Percentiles rank a stretch among this genome's conserved stretches.
Evolutionary conservation across 2,113 vertebrate genomes (phyloP).

Genomic region (Eira barbara): DNA sequence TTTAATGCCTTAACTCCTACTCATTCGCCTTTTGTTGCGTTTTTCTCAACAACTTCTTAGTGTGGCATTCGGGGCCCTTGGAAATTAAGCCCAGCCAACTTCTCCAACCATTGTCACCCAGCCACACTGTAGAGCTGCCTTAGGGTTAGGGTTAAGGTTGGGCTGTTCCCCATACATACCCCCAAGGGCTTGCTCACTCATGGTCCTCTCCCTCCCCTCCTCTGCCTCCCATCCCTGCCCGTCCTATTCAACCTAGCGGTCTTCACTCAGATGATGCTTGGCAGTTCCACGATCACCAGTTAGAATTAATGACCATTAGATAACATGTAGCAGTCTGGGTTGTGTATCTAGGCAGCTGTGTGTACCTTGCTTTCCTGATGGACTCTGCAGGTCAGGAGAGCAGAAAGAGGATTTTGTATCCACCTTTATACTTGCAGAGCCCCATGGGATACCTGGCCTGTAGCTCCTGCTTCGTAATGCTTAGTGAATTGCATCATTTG

Average conservation of each 20-base stretch:
- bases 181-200: background rate
- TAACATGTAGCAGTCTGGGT: fast-evolving
- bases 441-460: background rate
- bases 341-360: background rate
- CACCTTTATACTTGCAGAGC: too few species aligned
- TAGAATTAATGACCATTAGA: background rate
- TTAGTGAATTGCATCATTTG: background rate
- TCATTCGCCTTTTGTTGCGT: background rate
- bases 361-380: background rate
- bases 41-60: background rate
- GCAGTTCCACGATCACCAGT: background rate
- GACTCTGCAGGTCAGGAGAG: background rate
- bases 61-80: background rate
- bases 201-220: background rate
- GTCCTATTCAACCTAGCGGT: background rate
- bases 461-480: background rate
- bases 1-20: background rate
- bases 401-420: background rate
- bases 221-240: background rate
- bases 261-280: background rate
- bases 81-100: background rate
- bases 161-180: background rate
- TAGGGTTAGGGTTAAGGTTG: too few species aligned
- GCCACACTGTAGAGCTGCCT: too few species aligned
- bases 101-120: background rate